Evolutionary conservation across 2,888 invertebrate genomes (phyloP).

Genomic region (Heliconius ethilla): DNA sequence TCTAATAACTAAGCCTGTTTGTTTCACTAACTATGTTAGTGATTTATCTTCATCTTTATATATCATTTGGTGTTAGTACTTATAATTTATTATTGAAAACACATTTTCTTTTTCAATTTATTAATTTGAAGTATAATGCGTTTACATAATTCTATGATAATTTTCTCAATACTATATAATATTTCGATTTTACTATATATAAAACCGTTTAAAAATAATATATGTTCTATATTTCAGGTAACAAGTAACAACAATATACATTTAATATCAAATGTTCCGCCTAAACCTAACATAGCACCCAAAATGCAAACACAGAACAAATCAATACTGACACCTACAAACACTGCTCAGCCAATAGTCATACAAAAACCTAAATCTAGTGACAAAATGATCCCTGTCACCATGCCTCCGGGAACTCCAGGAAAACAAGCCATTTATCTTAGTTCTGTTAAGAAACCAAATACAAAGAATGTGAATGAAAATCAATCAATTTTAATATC

Average conservation of each 20-base stretch:
- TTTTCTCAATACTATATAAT: not conserved
- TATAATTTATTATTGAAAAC: not conserved
- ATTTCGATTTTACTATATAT: not conserved
- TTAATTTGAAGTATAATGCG: not conserved
- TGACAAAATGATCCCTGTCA: conserved; percentile 78
- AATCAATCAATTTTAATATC: conserved; percentile 76
- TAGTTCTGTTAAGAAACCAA: conserved; percentile 80
- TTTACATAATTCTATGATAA: not conserved
- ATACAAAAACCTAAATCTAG: conserved; percentile 80
- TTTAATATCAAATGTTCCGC: conserved; percentile 70
- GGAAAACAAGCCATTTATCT: conserved; percentile 80
- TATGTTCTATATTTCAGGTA: conserved; percentile 62
- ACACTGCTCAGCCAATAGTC: conserved; percentile 78
- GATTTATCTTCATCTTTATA: not conserved
- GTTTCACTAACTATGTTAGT: no score
- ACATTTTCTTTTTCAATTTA: not conserved
- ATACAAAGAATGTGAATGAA: conserved; percentile 65
- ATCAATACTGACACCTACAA: conserved; percentile 69
- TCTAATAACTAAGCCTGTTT: no score
- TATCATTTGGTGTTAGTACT: not conserved
- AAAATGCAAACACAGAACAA: conserved; percentile 67
- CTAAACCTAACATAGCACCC: conserved; percentile 72
- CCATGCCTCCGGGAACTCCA: conserved; percentile 66
- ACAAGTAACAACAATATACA: conserved; percentile 73
- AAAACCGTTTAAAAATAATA: no score